A percentile compares a stretch with the other conserved stretches of the same genome.
Evolutionary conservation across 1,140 invertebrate genomes (phyloP).

Genomic region (Neotoxoptera formosana): DNA sequence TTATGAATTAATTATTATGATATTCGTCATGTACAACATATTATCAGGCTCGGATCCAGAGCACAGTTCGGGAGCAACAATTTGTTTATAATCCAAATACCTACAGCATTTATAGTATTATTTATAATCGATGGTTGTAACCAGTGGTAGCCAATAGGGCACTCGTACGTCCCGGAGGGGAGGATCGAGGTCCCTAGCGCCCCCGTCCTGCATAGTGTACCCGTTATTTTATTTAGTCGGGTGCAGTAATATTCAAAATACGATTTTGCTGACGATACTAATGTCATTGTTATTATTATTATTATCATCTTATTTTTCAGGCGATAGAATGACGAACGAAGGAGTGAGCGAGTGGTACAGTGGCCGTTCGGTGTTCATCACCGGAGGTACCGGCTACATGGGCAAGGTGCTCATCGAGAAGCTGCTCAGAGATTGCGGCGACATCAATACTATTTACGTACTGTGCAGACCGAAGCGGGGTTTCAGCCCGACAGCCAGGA

Average conservation of each 20-base stretch:
- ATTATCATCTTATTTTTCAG: background rate
- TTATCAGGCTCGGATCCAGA: too few relatives aligned
- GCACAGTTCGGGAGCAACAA: too few relatives aligned
- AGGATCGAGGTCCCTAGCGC: too few relatives aligned
- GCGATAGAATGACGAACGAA: constrained; percentile 34
- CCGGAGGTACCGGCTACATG: constrained; percentile 75
- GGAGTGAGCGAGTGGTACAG: constrained; percentile 68
- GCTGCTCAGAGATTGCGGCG: constrained; percentile 74
- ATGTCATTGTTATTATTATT: too few relatives aligned
- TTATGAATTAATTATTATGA: background rate
- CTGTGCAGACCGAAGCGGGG: constrained; percentile 76
- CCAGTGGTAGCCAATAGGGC: too few relatives aligned
- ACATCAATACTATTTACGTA: constrained; percentile 73
- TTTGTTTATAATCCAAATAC: too few relatives aligned
- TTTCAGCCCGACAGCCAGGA: constrained; percentile 65
- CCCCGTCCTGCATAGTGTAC: too few relatives aligned
- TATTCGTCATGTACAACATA: too few relatives aligned
- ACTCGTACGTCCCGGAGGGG: too few relatives aligned
- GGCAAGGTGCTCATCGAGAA: constrained; percentile 81
- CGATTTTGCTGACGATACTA: background rate
- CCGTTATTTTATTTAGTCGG: background rate
- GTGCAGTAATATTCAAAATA: background rate
- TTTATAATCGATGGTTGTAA: too few relatives aligned
- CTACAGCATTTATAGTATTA: too few relatives aligned
- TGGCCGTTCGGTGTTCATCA: constrained; percentile 68